Evolutionary conservation across 2,113 vertebrate species (phyloP).

Genomic region (Aviceda subcristata): DNA sequence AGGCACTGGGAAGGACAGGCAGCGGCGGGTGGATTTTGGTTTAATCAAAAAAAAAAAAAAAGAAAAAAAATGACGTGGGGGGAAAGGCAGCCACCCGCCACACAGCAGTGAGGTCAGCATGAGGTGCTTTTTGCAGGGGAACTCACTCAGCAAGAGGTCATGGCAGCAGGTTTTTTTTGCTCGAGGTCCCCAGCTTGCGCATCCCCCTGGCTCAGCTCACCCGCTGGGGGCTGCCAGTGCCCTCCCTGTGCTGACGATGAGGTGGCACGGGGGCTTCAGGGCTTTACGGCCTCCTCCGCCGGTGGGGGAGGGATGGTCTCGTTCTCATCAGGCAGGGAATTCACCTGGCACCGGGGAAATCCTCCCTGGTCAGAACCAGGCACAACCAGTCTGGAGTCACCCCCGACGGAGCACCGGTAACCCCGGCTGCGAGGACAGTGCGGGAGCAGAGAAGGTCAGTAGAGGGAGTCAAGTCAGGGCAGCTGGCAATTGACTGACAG

Average conservation of each 20-base stretch:
- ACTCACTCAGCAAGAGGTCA: not conserved
- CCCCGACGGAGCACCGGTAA: accelerated
- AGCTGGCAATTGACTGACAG: accelerated
- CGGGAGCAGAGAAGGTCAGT: too few species aligned
- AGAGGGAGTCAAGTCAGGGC: too few species aligned
- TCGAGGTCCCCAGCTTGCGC: not conserved
- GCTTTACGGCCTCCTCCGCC: not conserved
- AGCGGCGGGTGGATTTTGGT: accelerated
- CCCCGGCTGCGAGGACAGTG: accelerated
- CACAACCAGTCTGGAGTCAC: accelerated
- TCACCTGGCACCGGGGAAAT: not conserved
- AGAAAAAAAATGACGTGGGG: not conserved
- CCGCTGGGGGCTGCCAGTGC: accelerated
- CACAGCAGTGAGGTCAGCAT: not conserved
- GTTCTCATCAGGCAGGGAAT: not conserved
- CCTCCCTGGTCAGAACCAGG: not conserved
- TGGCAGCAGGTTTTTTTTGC: too few species aligned
- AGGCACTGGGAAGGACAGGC: accelerated
- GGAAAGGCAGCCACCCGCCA: not conserved
- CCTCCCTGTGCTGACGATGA: accelerated
- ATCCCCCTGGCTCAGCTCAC: not conserved
- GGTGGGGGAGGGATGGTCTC: not conserved
- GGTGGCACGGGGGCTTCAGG: not conserved
- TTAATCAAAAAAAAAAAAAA: not conserved
- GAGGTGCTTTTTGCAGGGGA: not conserved